Evolutionary conservation across 1,140 invertebrate genomes (phyloP), one percentile per base, ranked within the genome.

Genomic region (Bombus balteatus): DNA sequence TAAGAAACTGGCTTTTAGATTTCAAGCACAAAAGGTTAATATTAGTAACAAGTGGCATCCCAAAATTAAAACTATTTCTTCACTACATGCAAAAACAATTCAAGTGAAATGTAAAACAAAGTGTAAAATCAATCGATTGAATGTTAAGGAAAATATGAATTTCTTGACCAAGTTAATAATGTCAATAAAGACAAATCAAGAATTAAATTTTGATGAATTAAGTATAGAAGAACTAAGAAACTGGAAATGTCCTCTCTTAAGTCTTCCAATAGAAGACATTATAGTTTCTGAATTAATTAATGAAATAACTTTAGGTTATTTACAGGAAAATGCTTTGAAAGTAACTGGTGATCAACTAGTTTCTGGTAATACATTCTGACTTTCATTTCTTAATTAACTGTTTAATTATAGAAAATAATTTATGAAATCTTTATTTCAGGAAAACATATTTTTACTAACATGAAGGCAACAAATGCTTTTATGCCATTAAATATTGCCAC

Each of bases 321-420:
- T 94, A n/a, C 41, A 90, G 12, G 70, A 91, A 8, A 88, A 90
- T 87, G 32, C 90, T 34, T 81, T 95, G 34, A 92, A 88, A 88
- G 85, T 88, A 43, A 88, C 62, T 34, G 92, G 89, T 41, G 70
- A 92, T 89, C 94, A 95, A 90, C 22, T 86, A 65, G 66, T 94
- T 53, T 82, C 79, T 41, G 93, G 93, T 91, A 74, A 88, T 53
- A 74, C 34, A 34, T 41, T 25, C 22, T 53, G n/a, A 34, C 28
- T 34, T 74, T 76, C 22, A 57, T n/a, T 65, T 47, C 3, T 25
- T 13, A 28, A 10, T 43, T 4, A 41, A 43, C 25, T 37, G 13
- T 37, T 53, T 43, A 59, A 59, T 37, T 65, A 32, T 66, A 18
- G 1, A 41, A 47, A 53, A 79, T 53, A 12, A 75, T 41, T 10